Conservation (phyloP, 2,797 vertebrate species). For the Lacerta viridis region DNA sequence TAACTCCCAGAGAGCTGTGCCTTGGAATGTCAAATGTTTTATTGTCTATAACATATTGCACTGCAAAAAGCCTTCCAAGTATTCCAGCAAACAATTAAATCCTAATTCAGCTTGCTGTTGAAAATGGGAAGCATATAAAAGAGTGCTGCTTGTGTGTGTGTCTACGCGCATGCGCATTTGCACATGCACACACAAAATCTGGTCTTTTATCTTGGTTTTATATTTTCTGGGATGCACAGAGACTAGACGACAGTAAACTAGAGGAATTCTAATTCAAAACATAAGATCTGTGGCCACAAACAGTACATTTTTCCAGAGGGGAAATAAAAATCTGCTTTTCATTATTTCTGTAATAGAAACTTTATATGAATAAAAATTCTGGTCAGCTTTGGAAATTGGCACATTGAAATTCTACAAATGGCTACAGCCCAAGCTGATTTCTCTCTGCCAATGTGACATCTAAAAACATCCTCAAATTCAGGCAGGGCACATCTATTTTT, state of each 20-base stretch:
- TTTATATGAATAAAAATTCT: slow-evolving; percentile 39
- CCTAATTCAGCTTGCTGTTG: slow-evolving; percentile 24
- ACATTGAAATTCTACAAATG: slow-evolving; percentile 34
- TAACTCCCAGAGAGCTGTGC: slow-evolving; percentile 50
- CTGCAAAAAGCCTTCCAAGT: slow-evolving; percentile 44
- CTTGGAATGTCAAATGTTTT: slow-evolving; percentile 54
- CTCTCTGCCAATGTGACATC: slow-evolving; percentile 17
- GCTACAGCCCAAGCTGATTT: slow-evolving; percentile 31
- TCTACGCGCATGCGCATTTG: not conserved
- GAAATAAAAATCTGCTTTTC: slow-evolving; percentile 35
- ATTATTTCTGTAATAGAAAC: slow-evolving; percentile 41
- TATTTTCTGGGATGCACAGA: slow-evolving; percentile 44
- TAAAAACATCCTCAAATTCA: slow-evolving; percentile 30
- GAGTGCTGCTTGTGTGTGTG: no score
- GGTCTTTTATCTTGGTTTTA: slow-evolving; percentile 24
- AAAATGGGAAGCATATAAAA: slow-evolving; percentile 30
- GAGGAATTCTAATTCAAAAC: slow-evolving; percentile 55
- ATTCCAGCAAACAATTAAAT: slow-evolving; percentile 46
- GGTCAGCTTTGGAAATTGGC: slow-evolving; percentile 34
- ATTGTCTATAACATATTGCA: slow-evolving; percentile 50
- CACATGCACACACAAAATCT: not conserved
- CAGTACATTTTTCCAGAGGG: slow-evolving; percentile 9
- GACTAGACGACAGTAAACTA: slow-evolving; percentile 44
- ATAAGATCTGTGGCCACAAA: slow-evolving; percentile 29
- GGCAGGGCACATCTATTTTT: slow-evolving; percentile 37